A percentile compares a stretch with the other conserved stretches of the same genome.
Conservation (phyloP, 2,888 invertebrate species). For the Blera fallax region DNA sequence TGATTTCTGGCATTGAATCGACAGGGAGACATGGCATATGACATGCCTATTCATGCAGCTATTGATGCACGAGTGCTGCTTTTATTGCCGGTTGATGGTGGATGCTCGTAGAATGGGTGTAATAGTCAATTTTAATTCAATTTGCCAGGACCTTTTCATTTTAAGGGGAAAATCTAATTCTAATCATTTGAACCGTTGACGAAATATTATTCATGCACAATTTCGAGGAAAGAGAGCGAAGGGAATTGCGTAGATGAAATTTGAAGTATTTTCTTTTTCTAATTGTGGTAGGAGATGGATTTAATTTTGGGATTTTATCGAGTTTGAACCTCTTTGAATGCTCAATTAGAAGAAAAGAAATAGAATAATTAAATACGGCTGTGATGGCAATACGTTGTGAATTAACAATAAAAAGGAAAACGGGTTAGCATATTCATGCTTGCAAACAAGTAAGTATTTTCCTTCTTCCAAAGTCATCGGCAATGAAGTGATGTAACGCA, state of each 20-base stretch:
- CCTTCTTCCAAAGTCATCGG: too few relatives aligned
- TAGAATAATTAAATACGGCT: background rate
- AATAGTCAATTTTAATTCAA: constrained; percentile 71
- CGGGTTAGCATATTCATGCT: too few relatives aligned
- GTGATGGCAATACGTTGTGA: background rate
- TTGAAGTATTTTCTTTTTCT: background rate
- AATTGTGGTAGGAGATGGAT: background rate
- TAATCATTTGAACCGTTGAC: constrained; percentile 54
- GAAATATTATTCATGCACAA: constrained; percentile 40
- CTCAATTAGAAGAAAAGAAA: background rate
- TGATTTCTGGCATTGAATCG: constrained; percentile 47
- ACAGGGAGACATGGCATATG: constrained; percentile 56
- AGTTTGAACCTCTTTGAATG: background rate
- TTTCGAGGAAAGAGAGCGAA: background rate
- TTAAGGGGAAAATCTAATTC: constrained; percentile 55
- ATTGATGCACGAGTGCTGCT: constrained; percentile 60
- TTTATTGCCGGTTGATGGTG: background rate
- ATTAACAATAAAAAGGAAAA: too few relatives aligned
- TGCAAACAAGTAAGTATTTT: too few relatives aligned
- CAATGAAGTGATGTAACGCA: too few relatives aligned
- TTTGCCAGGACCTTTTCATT: constrained; percentile 59
- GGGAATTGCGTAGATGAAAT: too few relatives aligned
- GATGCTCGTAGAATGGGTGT: constrained; percentile 33
- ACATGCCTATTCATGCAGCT: constrained; percentile 66
- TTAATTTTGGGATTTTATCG: background rate